Evolutionary conservation across 2,797 vertebrate species (phyloP), one percentile per base, ranked within the genome.

Genomic region (Gymnoscopelus microlampas): DNA sequence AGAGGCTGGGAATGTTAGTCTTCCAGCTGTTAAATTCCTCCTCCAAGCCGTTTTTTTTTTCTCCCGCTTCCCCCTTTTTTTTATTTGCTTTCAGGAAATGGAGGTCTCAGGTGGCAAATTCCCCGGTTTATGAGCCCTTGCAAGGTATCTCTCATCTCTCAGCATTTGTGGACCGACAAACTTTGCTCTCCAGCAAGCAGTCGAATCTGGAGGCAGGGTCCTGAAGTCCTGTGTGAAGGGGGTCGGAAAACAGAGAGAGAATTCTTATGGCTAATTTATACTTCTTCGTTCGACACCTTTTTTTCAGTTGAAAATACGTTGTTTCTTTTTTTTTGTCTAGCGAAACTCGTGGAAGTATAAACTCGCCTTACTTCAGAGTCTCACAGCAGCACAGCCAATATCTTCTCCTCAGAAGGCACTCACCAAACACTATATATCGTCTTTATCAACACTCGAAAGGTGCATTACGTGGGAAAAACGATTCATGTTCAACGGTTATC

Each of bases 41-140:
- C 74, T 88, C 79, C 74, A 78, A 78, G 83, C 77, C 78, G 86
- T 88, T 87, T 86, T 71, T 87, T 87, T 87, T 87, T 5, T 32
- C n/a, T n/a, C n/a, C n/a, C n/a, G n/a, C n/a, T 5, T 3, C 32
- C 5, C 5, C 32, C 5, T 35, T 35, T 79, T 86, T 88, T 87
- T 87, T 70, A 88, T 87, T 87, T 87, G 73, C 81, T 85, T 90
- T 88, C 82, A 77, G 85, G 82, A 68, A 88, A 69, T 76, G 83
- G 80, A 81, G 87, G 85, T 90, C 90, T 93, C 91, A 91, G 89
- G 90, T 89, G 91, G 90, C 83, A 89, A 84, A 90, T 84, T 80
- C 79, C 81, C 82, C 72, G 71, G 78, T 91, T 88, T 89, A 90
- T 89, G 78, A 90, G 82, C 77, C 73, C 78, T 77, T 58, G 7